Evolutionary conservation across 2,113 vertebrate species (phyloP), one percentile per base, ranked within the genome.

Genomic region (Mystacornis crossleyi): DNA sequence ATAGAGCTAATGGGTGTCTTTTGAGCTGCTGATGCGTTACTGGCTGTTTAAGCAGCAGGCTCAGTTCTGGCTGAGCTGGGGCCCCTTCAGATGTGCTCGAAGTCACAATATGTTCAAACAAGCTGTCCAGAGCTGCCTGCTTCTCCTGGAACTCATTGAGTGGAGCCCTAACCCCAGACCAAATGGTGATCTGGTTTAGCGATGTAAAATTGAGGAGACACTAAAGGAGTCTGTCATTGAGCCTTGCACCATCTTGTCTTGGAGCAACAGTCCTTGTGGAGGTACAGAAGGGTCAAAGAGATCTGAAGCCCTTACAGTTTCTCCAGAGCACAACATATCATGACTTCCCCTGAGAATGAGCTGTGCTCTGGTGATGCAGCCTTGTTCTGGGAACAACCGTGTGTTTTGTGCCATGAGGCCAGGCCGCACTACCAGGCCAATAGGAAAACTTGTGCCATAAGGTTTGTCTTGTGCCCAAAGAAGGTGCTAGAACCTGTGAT

Each of bases 351-450:
- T 24, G 3, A 16, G 40, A n/a, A 17, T 1, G 11, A 60, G 8
- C 51, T 5, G 2, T 31, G 23, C 55, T 3, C 1, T 48, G 53
- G 23, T 1, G 2, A 2, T 36, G 42, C 38, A 60, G 14, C 33
- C 40, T 67, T 14, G 9, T 34, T 54, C 40, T 31, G 45, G 45
- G 31, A 64, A 5, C 10, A 47, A 0, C 28, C 25, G 3, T 14
- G 18, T 48, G 8, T 67, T 54, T 45, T 72, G n/a, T 88, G 43
- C 24, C 0, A 0, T 12, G 25, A 61, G 40, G 18, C 45, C 80
- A n/a, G 28, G 24, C 28, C 55, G 12, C 5, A 0, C 24, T 10
- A 12, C 13, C 29, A 51, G 54, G 42, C 28, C 3, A 1, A 4
- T 0, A 6, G 20, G 65, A 75, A 53, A 40, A n/a, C 23, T 43